phyloP scores from a whole-genome alignment of 2,113 vertebrate genomes.

The Phaethon lepturus region DNA sequence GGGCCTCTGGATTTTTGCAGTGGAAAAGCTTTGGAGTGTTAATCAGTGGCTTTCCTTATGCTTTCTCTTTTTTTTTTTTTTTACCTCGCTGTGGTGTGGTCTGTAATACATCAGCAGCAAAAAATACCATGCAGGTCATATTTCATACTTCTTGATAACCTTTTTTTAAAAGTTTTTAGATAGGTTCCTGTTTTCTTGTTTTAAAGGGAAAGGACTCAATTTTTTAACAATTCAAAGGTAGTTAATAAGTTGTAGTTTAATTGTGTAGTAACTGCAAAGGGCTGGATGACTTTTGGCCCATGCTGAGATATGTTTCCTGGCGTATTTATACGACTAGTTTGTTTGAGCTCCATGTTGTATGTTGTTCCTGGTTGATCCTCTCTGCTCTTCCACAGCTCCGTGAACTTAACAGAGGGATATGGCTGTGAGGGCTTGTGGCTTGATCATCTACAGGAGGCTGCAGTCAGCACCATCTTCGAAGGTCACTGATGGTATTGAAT shows the following conservation, averaged over 20 bases:
- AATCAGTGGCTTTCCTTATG: accelerated
- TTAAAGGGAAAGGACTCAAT: accelerated
- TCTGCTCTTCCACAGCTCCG: not conserved
- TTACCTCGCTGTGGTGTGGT: accelerated
- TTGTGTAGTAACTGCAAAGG: not conserved
- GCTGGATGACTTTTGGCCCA: not conserved
- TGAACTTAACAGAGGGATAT: constrained; percentile 62
- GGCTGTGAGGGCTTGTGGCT: constrained; percentile 90
- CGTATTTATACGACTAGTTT: not conserved
- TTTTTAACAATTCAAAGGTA: not conserved
- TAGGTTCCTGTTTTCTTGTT: not conserved
- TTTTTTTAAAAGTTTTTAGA: not conserved
- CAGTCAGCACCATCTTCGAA: constrained; percentile 31
- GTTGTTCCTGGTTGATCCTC: not conserved
- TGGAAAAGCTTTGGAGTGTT: not conserved
- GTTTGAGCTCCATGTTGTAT: not conserved
- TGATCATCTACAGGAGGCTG: constrained; percentile 91
- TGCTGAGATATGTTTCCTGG: not conserved
- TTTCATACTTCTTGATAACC: not conserved
- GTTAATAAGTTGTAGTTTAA: not conserved
- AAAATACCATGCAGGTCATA: not conserved
- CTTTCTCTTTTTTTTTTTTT: not conserved
- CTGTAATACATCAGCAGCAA: not conserved
- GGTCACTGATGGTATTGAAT: constrained; percentile 81
- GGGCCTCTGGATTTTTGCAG: not conserved